phyloP scores from a whole-genome alignment of 2,113 vertebrate genomes.

The Hippolais icterina region DNA sequence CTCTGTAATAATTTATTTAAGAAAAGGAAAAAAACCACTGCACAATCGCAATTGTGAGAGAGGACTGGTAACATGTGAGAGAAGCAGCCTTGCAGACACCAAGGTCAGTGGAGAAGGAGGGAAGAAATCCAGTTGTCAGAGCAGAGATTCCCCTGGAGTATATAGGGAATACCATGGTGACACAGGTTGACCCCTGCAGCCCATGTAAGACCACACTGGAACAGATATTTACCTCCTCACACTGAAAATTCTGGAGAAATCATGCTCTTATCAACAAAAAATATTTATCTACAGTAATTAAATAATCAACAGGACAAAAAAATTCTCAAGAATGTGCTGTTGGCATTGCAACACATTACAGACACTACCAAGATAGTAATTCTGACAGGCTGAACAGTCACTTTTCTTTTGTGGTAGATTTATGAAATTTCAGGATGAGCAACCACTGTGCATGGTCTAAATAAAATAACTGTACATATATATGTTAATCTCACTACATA shows the following conservation, averaged over 20 bases:
- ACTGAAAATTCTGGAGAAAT: not conserved
- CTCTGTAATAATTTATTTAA: not conserved
- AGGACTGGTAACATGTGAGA: not conserved
- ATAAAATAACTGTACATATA: not conserved
- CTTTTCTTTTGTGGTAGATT: not conserved
- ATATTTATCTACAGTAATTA: not conserved
- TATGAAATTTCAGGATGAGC: not conserved
- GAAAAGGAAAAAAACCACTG: not conserved
- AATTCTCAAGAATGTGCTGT: not conserved
- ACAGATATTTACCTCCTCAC: not conserved
- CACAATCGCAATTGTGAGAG: not conserved
- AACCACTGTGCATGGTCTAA: rapidly evolving
- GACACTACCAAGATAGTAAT: not conserved
- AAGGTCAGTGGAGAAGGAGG: not conserved
- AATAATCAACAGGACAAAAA: not conserved
- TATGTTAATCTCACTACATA: not conserved
- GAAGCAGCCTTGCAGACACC: not conserved
- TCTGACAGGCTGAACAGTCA: not conserved
- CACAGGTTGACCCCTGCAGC: rapidly evolving
- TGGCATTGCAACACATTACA: not conserved
- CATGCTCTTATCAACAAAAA: not conserved
- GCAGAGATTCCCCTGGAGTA: not conserved
- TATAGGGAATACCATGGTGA: not conserved
- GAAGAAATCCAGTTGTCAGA: rapidly evolving
- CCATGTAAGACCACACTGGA: not conserved